A percentile compares a stretch with the other conserved stretches of the same genome.
These are phyloP conservation scores for Poecilus cupreus DNA, from an alignment of 2,888 invertebrate genomes.

Conservation along the genomic window DNA sequence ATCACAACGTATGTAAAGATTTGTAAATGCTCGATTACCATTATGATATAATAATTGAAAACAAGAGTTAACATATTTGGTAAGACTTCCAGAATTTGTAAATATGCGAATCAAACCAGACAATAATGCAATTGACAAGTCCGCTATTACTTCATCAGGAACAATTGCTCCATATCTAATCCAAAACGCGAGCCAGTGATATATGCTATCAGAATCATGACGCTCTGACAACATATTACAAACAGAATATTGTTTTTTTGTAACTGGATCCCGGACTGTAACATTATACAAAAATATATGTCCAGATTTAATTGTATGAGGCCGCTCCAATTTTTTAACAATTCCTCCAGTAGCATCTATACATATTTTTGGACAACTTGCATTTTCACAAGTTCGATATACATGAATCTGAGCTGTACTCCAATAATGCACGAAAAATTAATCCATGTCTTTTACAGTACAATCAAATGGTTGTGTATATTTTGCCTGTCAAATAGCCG, in stretches of 20 bases:
- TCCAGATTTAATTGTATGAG: conserved; percentile 52
- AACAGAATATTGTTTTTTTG: conserved; percentile 60
- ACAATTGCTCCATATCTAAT: conserved; percentile 58
- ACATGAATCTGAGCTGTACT: conserved; percentile 43
- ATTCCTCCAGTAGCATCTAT: conserved; percentile 61
- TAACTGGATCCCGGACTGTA: conserved; percentile 53
- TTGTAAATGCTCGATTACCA: conserved; percentile 7
- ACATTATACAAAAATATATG: conserved; percentile 60
- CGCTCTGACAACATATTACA: conserved; percentile 61
- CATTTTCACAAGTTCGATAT: conserved; percentile 34
- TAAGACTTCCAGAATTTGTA: conserved; percentile 14
- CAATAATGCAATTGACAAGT: conserved; percentile 59
- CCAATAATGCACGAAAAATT: conserved; percentile 51
- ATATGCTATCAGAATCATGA: conserved; percentile 59
- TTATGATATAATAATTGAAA: conserved; percentile 34
- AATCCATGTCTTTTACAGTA: conserved; percentile 52
- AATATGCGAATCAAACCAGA: conserved; percentile 21
- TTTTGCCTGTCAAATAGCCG: background rate
- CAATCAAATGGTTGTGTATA: conserved; percentile 51
- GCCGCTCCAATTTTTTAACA: conserved; percentile 56
- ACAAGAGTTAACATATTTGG: conserved; percentile 39
- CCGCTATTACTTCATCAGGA: conserved; percentile 58
- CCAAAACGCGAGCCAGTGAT: conserved; percentile 60
- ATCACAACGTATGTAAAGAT: conserved; percentile 51
- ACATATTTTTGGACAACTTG: conserved; percentile 56